Evolutionary conservation across 2,113 vertebrate genomes (phyloP).

Genomic region (Opisthocomus hoazin): DNA sequence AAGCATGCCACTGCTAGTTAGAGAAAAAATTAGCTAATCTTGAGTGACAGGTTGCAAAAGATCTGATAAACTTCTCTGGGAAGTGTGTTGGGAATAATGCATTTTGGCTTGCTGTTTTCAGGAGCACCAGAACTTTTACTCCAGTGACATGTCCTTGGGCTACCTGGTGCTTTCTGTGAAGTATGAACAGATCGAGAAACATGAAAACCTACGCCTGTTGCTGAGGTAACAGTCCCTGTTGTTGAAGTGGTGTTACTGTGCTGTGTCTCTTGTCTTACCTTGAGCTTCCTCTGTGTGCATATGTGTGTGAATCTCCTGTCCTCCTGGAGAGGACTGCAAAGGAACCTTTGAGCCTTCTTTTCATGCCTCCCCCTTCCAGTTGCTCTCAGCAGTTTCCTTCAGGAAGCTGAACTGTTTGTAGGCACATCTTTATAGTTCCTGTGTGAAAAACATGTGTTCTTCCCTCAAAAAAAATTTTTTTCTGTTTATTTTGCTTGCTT

Average conservation of each 20-base stretch:
- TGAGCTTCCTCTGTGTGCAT: background rate
- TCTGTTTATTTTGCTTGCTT: background rate
- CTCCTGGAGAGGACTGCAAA: background rate
- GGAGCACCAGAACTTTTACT: conserved; percentile 89
- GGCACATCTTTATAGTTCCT: background rate
- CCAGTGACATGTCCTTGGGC: conserved; percentile 78
- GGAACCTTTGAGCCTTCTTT: background rate
- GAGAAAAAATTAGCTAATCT: background rate
- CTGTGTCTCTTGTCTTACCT: background rate
- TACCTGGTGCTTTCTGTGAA: conserved; percentile 84
- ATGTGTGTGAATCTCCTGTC: background rate
- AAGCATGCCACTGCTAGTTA: background rate
- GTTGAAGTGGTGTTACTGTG: background rate
- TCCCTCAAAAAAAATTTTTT: background rate
- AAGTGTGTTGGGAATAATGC: background rate
- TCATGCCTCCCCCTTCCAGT: background rate
- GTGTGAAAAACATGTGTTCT: background rate
- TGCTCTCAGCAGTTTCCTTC: background rate
- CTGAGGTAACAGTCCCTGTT: conserved; percentile 74
- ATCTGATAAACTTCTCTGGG: background rate
- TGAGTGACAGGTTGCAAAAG: background rate
- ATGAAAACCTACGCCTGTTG: conserved; percentile 79
- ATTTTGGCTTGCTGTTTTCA: conserved; percentile 36
- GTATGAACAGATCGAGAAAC: conserved; percentile 80
- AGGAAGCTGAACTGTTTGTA: background rate